Base-by-base conservation (phyloP, 2,113 vertebrate species). In the Lanius ludovicianus region DNA sequence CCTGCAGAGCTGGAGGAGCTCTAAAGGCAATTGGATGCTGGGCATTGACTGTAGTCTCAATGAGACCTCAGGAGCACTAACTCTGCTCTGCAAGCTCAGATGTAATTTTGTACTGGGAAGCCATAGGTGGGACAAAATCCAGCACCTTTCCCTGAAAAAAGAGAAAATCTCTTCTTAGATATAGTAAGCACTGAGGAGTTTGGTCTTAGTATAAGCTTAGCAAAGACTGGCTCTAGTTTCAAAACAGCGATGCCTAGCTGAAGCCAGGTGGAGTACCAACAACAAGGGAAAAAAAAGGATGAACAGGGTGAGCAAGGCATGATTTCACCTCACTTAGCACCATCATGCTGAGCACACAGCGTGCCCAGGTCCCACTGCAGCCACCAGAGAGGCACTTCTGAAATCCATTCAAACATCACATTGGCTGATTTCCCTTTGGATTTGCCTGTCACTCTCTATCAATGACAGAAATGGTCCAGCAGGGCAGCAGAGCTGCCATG, bases 201-300 rank as follows among this genome's bases (percentile, higher is more conserved):
- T 49, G 24, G n/a, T 65, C 20, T 68, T 52, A 27, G 15, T 25
- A 71, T 20, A 63, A 71, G 47, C 13, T 67, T 35, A 75, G 35
- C 33, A 59, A 89, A 82, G 60, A 67, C 27, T 21, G 56, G 28
- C 10, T 11, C 44, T 75, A 7, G 28, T 80, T 86, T 73, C 71
- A 56, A 44, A 83, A 52, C 1, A 80, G 19, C 35, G 69, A 76
- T 47, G 57, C 19, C 44, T 33, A 68, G 21, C n/a, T 69, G 71
- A 83, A 68, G 24, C 8, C 39, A 69, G 15, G 16, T 57, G 22
- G 20, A 57, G 4, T 50, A 41, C 52, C 46, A 83, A 15, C 11
- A 64, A 41, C 0, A 7, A 59, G 8, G 17, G 0, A 0, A 3
- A 23, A 35, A 63, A 77, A 62, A 64, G 4, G 15, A n/a, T 47